A percentile compares a stretch with the other conserved stretches of the same genome.
These are phyloP conservation scores for Drosophila santomea DNA, from an alignment of 1,140 invertebrate species.

Conservation along the genomic window DNA sequence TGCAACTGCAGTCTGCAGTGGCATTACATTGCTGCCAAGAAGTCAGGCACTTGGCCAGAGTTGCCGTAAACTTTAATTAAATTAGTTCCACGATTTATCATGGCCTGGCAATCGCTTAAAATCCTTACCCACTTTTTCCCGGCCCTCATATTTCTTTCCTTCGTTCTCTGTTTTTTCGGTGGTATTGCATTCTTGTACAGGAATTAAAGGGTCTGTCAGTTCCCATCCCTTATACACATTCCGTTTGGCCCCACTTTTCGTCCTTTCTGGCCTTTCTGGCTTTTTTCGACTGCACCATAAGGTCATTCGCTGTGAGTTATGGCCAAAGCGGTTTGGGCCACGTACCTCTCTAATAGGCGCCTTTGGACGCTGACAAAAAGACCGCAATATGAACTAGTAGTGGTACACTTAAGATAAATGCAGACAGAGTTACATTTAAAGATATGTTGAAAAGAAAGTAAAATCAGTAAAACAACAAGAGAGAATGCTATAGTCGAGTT, in stretches of 20 bases:
- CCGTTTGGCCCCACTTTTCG: constrained; percentile 2
- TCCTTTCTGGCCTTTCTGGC: not conserved
- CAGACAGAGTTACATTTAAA: not conserved
- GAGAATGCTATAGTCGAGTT: too few species aligned
- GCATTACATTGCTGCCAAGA: constrained; percentile 26
- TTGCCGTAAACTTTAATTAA: constrained; percentile 80
- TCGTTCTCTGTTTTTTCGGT: constrained; percentile 44
- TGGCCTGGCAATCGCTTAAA: constrained; percentile 78
- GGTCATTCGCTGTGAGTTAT: constrained; percentile 78
- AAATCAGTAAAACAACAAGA: too few species aligned
- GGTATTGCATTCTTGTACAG: constrained; percentile 64
- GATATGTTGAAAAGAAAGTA: not conserved
- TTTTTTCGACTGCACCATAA: constrained; percentile 62
- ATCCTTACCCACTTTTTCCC: constrained; percentile 39
- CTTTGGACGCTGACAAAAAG: constrained; percentile 27
- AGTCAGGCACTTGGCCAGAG: constrained; percentile 19
- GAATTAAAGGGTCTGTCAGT: constrained; percentile 70
- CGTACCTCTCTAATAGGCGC: constrained; percentile 65
- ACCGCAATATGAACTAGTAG: constrained; percentile 5
- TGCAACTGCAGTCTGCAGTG: constrained; percentile 16
- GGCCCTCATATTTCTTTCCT: constrained; percentile 29
- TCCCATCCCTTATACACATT: constrained; percentile 25
- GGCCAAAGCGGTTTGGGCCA: constrained; percentile 52
- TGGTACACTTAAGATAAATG: not conserved
- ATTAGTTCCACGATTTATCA: constrained; percentile 80